These are phyloP conservation scores for Cotesia congregata DNA, from an alignment of 2,888 invertebrate genomes.

Conservation along the genomic window DNA sequence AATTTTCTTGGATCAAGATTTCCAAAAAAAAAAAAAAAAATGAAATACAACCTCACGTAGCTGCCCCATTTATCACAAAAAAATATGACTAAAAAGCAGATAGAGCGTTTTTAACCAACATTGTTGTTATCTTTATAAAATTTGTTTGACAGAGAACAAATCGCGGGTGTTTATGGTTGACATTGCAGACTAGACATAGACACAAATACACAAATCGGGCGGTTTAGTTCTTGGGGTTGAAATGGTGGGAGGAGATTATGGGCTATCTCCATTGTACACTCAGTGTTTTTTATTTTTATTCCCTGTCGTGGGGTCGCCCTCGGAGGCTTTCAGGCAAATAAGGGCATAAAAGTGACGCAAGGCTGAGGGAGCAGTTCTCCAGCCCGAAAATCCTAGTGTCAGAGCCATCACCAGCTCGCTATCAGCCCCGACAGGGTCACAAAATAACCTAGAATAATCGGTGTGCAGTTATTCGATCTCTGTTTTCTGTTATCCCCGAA, in stretches of 20 bases:
- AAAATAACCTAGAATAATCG: background rate
- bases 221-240: slow-evolving; percentile 33
- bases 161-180: slow-evolving; percentile 44
- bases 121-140: background rate
- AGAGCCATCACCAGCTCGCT: slow-evolving; percentile 8
- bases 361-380: background rate
- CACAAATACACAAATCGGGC: slow-evolving; percentile 45
- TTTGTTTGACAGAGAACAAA: slow-evolving; percentile 49
- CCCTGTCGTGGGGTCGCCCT: slow-evolving; percentile 29
- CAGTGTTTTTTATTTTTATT: slow-evolving; percentile 33
- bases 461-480: slow-evolving; percentile 39
- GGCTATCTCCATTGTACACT: slow-evolving; percentile 52
- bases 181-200: slow-evolving; percentile 25
- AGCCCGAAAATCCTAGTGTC: background rate
- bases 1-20: no score
- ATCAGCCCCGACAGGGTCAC: background rate
- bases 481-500: slow-evolving; percentile 37
- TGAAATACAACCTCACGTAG: no score
- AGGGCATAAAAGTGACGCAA: slow-evolving; percentile 32
- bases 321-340: slow-evolving; percentile 49
- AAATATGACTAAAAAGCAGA: no score
- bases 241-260: slow-evolving; percentile 44
- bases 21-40: no score
- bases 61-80: no score
- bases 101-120: no score